Evolutionary conservation across 2,113 vertebrate species (phyloP).

Genomic region (Eclectus roratus): DNA sequence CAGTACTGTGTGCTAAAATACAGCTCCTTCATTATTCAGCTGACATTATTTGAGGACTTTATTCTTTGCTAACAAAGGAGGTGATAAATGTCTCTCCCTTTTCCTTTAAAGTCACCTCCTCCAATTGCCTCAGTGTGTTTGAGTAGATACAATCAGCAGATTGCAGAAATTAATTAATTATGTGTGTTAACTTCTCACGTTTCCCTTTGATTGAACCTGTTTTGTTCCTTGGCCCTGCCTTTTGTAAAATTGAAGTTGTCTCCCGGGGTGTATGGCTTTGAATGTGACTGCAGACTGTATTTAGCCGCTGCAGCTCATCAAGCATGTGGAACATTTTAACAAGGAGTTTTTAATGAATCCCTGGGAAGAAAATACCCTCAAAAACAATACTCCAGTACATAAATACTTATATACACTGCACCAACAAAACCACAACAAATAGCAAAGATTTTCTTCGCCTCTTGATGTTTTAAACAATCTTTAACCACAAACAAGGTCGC

Average conservation of each 20-base stretch:
- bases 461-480: neutral
- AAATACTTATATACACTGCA: neutral
- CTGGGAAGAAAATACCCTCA: constrained; percentile 3
- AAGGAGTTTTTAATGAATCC: constrained; percentile 46
- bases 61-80: neutral
- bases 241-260: neutral
- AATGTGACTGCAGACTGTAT: neutral
- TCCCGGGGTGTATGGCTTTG: neutral
- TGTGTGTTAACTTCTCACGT: neutral
- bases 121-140: neutral
- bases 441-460: neutral
- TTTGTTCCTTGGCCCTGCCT: neutral
- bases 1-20: neutral
- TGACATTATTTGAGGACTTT: neutral
- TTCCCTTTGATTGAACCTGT: neutral
- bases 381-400: neutral
- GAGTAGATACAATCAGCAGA: neutral
- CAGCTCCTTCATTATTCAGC: neutral
- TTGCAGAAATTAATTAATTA: constrained; percentile 44
- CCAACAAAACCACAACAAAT: neutral
- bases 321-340: constrained; percentile 9
- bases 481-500: neutral
- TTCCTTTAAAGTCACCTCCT: neutral
- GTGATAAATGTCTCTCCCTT: neutral
- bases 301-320: neutral